A percentile compares a stretch with the other conserved stretches of the same genome.
phyloP scores from a whole-genome alignment of 2,888 invertebrate species.

The Mallateleia sp. region DNA sequence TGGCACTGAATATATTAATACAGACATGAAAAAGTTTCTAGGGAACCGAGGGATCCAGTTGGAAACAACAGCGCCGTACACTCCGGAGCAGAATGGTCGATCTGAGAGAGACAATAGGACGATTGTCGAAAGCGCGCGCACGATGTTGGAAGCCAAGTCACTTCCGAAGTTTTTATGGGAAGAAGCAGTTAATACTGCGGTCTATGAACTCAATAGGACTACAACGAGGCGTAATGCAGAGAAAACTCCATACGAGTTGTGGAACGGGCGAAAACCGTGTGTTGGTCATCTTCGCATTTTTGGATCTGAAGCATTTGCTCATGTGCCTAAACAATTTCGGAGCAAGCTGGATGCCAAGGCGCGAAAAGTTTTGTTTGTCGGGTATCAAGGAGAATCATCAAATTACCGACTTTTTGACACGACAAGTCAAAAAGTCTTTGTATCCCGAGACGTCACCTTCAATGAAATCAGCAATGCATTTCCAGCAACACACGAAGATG shows the following conservation, averaged over 20 bases:
- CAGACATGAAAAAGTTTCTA: no score
- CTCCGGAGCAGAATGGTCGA: no score
- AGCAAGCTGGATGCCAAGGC: background rate
- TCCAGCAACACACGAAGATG: background rate
- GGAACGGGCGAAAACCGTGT: background rate
- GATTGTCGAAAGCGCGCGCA: no score
- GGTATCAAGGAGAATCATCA: background rate
- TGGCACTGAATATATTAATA: background rate
- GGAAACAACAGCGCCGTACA: no score
- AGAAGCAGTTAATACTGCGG: no score
- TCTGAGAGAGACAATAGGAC: no score
- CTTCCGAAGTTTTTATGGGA: conserved; percentile 12
- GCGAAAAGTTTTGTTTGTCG: conserved; percentile 1
- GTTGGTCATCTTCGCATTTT: no score
- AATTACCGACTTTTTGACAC: conserved; percentile 13
- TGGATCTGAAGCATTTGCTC: no score
- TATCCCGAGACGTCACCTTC: conserved; percentile 36
- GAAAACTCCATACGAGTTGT: background rate
- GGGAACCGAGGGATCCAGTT: no score
- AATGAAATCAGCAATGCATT: conserved; percentile 35
- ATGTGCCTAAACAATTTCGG: no score
- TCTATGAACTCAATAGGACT: background rate
- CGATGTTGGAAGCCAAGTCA: conserved; percentile 1
- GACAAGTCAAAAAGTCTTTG: background rate
- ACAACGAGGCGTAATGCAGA: background rate